Conservation (phyloP, 37 sponge, comb jelly and placozoan species). For the Aplysina aerophoba region DNA sequence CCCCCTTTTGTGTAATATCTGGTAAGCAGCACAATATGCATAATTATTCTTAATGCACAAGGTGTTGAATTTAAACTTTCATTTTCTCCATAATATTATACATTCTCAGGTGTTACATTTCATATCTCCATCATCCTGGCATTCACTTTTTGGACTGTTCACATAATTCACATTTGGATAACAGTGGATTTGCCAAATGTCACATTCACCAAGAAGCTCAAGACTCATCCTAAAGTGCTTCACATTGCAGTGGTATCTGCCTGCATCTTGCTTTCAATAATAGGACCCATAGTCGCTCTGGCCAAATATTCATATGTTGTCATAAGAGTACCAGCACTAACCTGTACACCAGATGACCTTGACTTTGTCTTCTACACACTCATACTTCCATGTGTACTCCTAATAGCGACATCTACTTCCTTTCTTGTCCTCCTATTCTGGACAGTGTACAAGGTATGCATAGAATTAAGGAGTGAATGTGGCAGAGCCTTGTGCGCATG, state of each 20-base stretch:
- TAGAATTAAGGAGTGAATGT: too few relatives aligned
- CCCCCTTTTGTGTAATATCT: neutral
- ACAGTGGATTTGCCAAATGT: neutral
- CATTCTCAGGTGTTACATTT: neutral
- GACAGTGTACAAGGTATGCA: too few relatives aligned
- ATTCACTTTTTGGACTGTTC: neutral
- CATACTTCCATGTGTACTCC: neutral
- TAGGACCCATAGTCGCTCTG: constrained; percentile 1
- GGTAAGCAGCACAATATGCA: neutral
- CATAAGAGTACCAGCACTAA: neutral
- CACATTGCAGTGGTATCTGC: neutral
- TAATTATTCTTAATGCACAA: neutral
- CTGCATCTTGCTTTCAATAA: neutral
- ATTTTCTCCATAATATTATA: neutral
- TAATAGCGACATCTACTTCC: neutral
- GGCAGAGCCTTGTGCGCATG: too few relatives aligned
- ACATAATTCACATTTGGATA: constrained; percentile 22
- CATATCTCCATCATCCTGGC: neutral
- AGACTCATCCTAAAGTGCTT: neutral
- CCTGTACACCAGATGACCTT: neutral
- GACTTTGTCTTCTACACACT: neutral
- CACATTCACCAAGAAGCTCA: neutral
- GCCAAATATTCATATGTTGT: neutral
- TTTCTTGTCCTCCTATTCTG: neutral
- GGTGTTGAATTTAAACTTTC: neutral